phyloP scores from a whole-genome alignment of 1,140 invertebrate species.

The Brachystomella parvula region DNA sequence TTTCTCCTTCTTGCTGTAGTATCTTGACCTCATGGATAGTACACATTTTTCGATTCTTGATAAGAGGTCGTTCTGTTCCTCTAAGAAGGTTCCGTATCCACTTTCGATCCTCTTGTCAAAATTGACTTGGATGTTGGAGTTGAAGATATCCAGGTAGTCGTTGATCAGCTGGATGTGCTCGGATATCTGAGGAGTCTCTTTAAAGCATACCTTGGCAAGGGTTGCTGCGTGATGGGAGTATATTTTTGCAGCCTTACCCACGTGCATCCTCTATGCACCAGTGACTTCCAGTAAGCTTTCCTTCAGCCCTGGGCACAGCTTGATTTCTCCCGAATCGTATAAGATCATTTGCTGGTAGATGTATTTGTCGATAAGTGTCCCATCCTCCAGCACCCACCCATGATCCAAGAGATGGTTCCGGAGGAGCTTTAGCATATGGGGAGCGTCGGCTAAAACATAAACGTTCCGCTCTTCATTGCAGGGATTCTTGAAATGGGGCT shows the following conservation, averaged over 20 bases:
- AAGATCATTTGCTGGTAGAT: neutral
- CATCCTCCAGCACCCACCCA: constrained; percentile 7
- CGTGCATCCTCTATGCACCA: neutral
- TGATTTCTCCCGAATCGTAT: neutral
- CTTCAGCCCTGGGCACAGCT: neutral
- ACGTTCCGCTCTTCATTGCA: constrained; percentile 7
- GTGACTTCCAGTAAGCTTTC: neutral
- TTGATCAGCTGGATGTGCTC: neutral
- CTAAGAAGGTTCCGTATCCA: neutral
- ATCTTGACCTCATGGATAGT: neutral
- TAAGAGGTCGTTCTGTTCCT: neutral
- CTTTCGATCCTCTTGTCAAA: neutral
- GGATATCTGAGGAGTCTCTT: neutral
- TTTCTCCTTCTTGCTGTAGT: neutral
- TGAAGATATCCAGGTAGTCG: constrained; percentile 4
- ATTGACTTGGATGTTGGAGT: constrained; percentile 3
- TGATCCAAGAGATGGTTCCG: constrained; percentile 20
- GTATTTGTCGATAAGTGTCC: neutral
- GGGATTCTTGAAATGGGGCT: constrained; percentile 6
- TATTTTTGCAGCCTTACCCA: neutral
- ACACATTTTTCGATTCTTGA: neutral
- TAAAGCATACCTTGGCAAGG: neutral
- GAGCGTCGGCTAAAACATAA: constrained; percentile 19
- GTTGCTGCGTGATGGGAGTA: neutral
- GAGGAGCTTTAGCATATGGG: constrained; percentile 19